Percentiles rank a stretch among this genome's conserved stretches.
phyloP scores from a whole-genome alignment of 2,888 invertebrate genomes.

The Carabus problematicus region DNA sequence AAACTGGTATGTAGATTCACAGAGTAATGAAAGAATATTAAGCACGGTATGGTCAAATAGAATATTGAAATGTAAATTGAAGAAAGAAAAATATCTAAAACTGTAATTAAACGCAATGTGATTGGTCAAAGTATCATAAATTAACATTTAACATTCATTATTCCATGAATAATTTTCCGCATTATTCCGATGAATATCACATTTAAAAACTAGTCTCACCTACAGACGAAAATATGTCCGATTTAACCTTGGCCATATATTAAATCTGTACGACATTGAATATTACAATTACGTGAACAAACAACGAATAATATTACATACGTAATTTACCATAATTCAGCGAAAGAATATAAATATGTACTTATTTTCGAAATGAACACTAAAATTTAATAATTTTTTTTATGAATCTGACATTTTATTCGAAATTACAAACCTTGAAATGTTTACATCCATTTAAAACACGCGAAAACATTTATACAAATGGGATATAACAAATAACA shows the following conservation, averaged over 20 bases:
- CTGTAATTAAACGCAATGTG: too few relatives aligned
- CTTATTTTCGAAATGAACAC: too few relatives aligned
- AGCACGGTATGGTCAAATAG: too few relatives aligned
- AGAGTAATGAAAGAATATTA: too few relatives aligned
- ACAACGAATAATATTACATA: background rate
- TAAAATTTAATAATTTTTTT: background rate
- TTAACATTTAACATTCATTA: too few relatives aligned
- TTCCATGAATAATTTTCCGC: too few relatives aligned
- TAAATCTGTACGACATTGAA: slow-evolving; percentile 31
- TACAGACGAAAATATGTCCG: slow-evolving; percentile 11
- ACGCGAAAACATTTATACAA: slow-evolving; percentile 20
- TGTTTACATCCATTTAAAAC: slow-evolving; percentile 14
- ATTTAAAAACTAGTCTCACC: slow-evolving; percentile 3
- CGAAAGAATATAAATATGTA: background rate
- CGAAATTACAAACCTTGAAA: slow-evolving; percentile 20
- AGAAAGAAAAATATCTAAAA: too few relatives aligned
- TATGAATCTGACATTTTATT: background rate
- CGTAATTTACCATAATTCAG: background rate
- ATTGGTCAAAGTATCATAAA: too few relatives aligned
- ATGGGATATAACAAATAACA: slow-evolving; percentile 17
- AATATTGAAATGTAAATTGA: too few relatives aligned
- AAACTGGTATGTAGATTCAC: too few relatives aligned
- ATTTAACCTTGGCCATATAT: slow-evolving; percentile 22
- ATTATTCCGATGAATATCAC: too few relatives aligned
- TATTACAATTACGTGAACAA: slow-evolving; percentile 25